Conservation (phyloP, 2,113 vertebrate genomes). For the Muscicapa adusta region DNA sequence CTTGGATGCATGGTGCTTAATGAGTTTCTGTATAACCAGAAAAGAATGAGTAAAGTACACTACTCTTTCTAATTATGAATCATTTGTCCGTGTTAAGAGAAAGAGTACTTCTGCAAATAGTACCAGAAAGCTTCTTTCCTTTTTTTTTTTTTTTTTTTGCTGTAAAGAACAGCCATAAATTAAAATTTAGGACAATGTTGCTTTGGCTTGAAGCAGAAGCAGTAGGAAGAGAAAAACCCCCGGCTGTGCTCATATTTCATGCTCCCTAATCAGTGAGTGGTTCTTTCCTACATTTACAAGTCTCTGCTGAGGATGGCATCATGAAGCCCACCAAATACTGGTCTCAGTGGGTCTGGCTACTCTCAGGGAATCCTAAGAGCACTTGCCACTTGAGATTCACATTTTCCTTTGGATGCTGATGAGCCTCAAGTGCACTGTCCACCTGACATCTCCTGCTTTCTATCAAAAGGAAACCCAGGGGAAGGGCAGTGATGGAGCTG, state of each 20-base stretch:
- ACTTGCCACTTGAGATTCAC: neutral
- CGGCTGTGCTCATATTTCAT: conserved; percentile 29
- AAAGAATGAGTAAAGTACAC: conserved; percentile 24
- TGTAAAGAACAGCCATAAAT: conserved; percentile 63
- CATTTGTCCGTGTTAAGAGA: conserved; percentile 52
- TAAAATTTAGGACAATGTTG: conserved; percentile 43
- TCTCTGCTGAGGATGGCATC: neutral
- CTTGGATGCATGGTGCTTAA: conserved; percentile 63
- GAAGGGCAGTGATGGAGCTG: accelerated
- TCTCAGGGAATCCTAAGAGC: neutral
- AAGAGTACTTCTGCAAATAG: conserved; percentile 35
- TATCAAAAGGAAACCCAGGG: neutral
- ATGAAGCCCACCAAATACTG: neutral
- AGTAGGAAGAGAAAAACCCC: conserved; percentile 13
- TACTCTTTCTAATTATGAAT: conserved; percentile 68
- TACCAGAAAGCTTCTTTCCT: conserved; percentile 54
- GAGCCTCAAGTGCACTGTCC: neutral
- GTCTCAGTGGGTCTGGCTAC: neutral
- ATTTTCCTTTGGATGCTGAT: neutral
- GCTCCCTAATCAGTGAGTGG: neutral
- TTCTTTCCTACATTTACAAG: neutral
- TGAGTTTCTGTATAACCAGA: conserved; percentile 68
- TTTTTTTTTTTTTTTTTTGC: neutral
- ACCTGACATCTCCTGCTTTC: neutral
- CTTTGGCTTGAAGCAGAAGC: conserved; percentile 40